phyloP scores from a whole-genome alignment of 2,888 invertebrate species.

The Tenodera sinensis region DNA sequence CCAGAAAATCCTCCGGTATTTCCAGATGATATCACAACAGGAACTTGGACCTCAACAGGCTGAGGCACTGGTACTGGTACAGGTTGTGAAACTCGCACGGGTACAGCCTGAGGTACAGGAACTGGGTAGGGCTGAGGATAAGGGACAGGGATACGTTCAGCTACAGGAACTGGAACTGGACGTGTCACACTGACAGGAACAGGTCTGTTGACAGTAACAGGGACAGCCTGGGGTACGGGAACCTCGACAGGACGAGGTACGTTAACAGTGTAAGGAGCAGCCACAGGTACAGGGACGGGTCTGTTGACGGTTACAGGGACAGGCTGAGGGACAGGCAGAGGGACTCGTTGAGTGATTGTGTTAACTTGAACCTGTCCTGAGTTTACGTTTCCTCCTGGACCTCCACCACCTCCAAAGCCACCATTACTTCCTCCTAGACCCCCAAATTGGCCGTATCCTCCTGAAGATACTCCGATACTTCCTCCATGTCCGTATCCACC shows the following conservation, averaged over 20 bases:
- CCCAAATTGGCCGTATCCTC: neutral
- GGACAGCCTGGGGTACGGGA: neutral
- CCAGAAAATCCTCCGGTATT: neutral
- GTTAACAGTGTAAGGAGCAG: neutral
- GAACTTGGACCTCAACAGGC: neutral
- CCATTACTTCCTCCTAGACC: neutral
- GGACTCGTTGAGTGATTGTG: neutral
- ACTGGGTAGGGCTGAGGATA: neutral
- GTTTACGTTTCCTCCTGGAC: neutral
- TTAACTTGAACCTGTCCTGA: neutral
- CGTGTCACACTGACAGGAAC: neutral
- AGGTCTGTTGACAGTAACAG: neutral
- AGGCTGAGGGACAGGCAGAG: conserved; percentile 1
- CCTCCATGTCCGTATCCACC: neutral
- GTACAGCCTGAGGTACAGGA: neutral
- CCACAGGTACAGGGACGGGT: neutral
- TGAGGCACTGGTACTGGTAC: neutral
- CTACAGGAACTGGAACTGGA: neutral
- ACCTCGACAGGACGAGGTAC: neutral
- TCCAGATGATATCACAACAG: neutral
- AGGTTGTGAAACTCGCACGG: neutral
- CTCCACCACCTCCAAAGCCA: neutral
- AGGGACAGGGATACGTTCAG: neutral
- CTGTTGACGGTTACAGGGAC: neutral
- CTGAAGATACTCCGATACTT: neutral